Evolutionary conservation across 2,888 invertebrate genomes (phyloP), one percentile per base, ranked within the genome.

Genomic region (Anarsia innoxiella): DNA sequence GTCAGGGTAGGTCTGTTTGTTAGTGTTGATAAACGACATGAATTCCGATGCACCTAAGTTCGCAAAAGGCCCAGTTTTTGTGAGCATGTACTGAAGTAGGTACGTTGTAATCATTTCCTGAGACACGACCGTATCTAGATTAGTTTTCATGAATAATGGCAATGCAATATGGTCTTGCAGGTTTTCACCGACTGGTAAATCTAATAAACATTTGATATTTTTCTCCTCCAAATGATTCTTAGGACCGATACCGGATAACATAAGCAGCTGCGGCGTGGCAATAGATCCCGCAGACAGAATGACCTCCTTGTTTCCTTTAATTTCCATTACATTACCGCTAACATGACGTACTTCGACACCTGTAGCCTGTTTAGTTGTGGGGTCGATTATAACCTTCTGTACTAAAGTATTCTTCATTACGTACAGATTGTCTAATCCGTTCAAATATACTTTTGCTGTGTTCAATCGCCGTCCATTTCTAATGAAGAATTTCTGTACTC

Each of bases 171-270:
- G 88, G 45, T 87, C 87, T 53, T 87, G 86, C 15, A 87, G 66
- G 54, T 87, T 86, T 41, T 68, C 49, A 0, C 87, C 87, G 0
- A 87, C 87, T 0, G 74, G 62, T 8, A 80, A 56, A 46, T 86
- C 67, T 26, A 61, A 39, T 5, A 80, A 16, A 2, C 70, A 58
- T 1, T 65, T 40, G 11, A 86, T 82, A 6, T 67, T 65, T 5
- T 68, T 54, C 5, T 61, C 49, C 16, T 54, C 39, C 1, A 86
- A 48, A 33, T 82, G 71, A 6, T 57, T 44, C 41, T 50, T 61
- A 0, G 83, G 83, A 0, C 87, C 87, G 10, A 88, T 65, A 1
- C 87, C 87, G 4, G 87, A 87, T 12, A 85, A 52, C 73, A 86
- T 79, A 1, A 88, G 59, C 35, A 88, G 57, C 44, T 86, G 76